phyloP scores from a whole-genome alignment of 1,140 invertebrate genomes.

The Philaenus spumarius region DNA sequence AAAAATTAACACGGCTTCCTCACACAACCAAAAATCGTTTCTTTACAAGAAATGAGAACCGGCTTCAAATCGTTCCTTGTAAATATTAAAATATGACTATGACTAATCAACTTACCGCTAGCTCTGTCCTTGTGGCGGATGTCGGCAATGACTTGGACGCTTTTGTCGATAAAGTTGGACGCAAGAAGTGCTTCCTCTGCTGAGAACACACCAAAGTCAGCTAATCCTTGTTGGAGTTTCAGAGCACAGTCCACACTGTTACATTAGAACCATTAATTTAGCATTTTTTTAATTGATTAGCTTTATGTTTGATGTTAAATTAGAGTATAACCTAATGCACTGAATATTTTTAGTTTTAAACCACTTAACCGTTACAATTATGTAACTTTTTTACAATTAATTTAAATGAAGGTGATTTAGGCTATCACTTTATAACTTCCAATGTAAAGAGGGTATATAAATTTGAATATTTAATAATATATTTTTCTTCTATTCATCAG shows the following conservation, averaged over 20 bases:
- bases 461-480: too few relatives aligned
- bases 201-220: constrained; percentile 48
- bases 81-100: too few relatives aligned
- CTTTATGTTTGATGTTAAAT: background rate
- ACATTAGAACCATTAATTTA: background rate
- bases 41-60: too few relatives aligned
- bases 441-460: background rate
- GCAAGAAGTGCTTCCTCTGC: constrained; percentile 48
- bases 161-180: constrained; percentile 39
- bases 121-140: constrained; percentile 39
- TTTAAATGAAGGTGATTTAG: background rate
- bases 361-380: background rate
- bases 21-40: too few relatives aligned
- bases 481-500: too few relatives aligned
- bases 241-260: constrained; percentile 47
- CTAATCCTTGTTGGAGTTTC: constrained; percentile 39
- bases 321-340: background rate
- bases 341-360: background rate
- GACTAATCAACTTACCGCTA: constrained; percentile 35
- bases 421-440: background rate
- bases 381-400: constrained; percentile 1
- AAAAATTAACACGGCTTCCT: too few relatives aligned
- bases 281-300: background rate
- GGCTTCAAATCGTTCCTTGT: too few relatives aligned
- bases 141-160: constrained; percentile 41